These are phyloP conservation scores for Macrosiphum euphorbiae DNA, from an alignment of 2,888 invertebrate genomes.

Conservation along the genomic window DNA sequence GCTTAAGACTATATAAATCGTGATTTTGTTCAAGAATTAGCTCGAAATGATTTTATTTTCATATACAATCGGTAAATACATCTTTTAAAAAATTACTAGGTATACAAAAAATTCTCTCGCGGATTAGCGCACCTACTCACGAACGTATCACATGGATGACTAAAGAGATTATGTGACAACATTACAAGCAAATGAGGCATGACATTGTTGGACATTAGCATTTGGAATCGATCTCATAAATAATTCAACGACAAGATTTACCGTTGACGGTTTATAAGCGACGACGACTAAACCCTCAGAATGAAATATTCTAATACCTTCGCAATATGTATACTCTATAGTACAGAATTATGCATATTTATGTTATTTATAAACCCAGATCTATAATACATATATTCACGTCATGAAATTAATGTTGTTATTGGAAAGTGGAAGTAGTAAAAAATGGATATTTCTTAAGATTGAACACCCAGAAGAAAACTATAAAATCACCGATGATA, in stretches of 20 bases:
- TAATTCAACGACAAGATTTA: constrained; percentile 63
- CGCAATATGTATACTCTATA: constrained; percentile 10
- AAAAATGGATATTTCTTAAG: not conserved
- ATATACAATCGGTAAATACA: not conserved
- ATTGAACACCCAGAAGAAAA: not conserved
- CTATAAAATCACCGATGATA: not conserved
- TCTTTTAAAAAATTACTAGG: not conserved
- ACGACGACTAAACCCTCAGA: constrained; percentile 49
- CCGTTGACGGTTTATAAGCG: constrained; percentile 62
- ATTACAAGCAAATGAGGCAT: constrained; percentile 63
- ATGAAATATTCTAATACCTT: constrained; percentile 53
- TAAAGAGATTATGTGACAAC: constrained; percentile 52
- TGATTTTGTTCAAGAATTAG: not conserved
- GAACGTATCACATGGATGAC: not conserved
- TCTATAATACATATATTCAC: constrained; percentile 21
- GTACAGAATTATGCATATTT: constrained; percentile 9
- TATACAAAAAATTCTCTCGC: not conserved
- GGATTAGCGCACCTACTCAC: not conserved
- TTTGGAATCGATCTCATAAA: constrained; percentile 64
- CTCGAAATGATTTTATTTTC: not conserved
- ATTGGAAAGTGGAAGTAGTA: not conserved
- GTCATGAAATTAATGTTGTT: constrained; percentile 5
- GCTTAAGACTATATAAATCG: not conserved
- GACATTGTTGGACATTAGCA: constrained; percentile 60
- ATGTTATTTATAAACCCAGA: constrained; percentile 44